phyloP scores from a whole-genome alignment of 2,888 invertebrate genomes.

The Acanthopleura granulata region DNA sequence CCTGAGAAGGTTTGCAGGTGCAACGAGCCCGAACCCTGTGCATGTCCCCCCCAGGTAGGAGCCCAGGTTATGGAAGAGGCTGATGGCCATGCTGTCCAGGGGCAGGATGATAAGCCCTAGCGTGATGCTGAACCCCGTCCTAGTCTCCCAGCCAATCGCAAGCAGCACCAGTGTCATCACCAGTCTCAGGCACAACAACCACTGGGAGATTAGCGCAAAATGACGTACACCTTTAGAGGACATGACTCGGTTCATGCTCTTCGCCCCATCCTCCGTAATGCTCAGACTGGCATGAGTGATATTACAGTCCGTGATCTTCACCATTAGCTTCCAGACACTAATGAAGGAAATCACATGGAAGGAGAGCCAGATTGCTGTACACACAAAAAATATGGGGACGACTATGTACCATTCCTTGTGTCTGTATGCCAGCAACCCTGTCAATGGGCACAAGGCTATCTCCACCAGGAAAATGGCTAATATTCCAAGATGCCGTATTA shows the following conservation, averaged over 20 bases:
- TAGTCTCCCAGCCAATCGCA: slow-evolving; percentile 65
- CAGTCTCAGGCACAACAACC: slow-evolving; percentile 58
- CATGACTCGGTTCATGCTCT: slow-evolving; percentile 62
- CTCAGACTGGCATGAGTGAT: slow-evolving; percentile 41
- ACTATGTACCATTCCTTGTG: slow-evolving; percentile 70
- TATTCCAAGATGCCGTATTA: slow-evolving; percentile 47
- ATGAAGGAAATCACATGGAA: slow-evolving; percentile 62
- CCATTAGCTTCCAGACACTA: slow-evolving; percentile 64
- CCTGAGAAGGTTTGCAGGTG: slow-evolving; percentile 62
- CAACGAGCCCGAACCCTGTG: slow-evolving; percentile 67
- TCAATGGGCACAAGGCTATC: slow-evolving; percentile 44
- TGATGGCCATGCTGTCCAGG: slow-evolving; percentile 57
- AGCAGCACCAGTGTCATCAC: slow-evolving; percentile 56
- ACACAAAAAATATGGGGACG: slow-evolving; percentile 62
- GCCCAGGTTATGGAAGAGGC: slow-evolving; percentile 65
- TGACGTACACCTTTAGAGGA: slow-evolving; percentile 67
- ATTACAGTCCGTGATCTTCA: slow-evolving; percentile 62
- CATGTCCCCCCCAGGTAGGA: slow-evolving; percentile 67
- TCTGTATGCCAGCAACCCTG: slow-evolving; percentile 52
- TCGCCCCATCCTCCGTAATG: slow-evolving; percentile 34
- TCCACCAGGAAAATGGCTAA: slow-evolving; percentile 48
- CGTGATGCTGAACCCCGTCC: slow-evolving; percentile 55
- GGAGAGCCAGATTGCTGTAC: slow-evolving; percentile 61
- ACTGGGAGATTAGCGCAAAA: slow-evolving; percentile 65
- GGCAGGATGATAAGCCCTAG: slow-evolving; percentile 60